Evolutionary conservation across 2,113 vertebrate genomes (phyloP).

Genomic region (Thermophis baileyi): DNA sequence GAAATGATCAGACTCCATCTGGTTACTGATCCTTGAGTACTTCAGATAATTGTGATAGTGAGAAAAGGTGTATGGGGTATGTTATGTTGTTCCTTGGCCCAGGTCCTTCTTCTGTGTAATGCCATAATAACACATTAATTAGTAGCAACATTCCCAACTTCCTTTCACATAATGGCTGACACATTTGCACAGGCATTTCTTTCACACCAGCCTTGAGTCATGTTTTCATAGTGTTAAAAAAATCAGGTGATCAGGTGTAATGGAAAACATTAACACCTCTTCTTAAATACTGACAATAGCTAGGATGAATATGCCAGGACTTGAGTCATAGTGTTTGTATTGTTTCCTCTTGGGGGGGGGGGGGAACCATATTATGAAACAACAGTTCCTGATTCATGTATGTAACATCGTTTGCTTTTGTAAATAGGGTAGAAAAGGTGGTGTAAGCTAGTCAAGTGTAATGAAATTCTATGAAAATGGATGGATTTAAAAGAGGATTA

Average conservation of each 20-base stretch:
- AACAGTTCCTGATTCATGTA: background rate
- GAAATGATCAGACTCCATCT: slow-evolving; percentile 21
- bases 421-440: background rate
- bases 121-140: slow-evolving; percentile 29
- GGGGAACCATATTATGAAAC: background rate
- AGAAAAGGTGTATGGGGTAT: slow-evolving; percentile 2
- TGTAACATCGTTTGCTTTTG: background rate
- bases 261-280: slow-evolving; percentile 6
- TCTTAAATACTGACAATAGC: slow-evolving; percentile 22
- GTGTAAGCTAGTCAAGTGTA: background rate
- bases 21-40: slow-evolving; percentile 14
- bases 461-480: background rate
- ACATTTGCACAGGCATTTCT: slow-evolving; percentile 41
- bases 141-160: slow-evolving; percentile 24
- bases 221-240: slow-evolving; percentile 22
- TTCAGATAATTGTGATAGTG: slow-evolving; percentile 12
- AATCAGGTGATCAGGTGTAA: slow-evolving; percentile 2
- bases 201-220: slow-evolving; percentile 5
- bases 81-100: slow-evolving; percentile 20
- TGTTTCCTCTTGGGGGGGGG: background rate
- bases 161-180: slow-evolving; percentile 48
- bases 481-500: background rate
- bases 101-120: slow-evolving; percentile 33
- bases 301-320: background rate
- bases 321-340: background rate